Percentiles rank a stretch among this genome's conserved stretches.
These are phyloP conservation scores for Cotesia typhae DNA, from an alignment of 1,140 invertebrate species.

Conservation along the genomic window DNA sequence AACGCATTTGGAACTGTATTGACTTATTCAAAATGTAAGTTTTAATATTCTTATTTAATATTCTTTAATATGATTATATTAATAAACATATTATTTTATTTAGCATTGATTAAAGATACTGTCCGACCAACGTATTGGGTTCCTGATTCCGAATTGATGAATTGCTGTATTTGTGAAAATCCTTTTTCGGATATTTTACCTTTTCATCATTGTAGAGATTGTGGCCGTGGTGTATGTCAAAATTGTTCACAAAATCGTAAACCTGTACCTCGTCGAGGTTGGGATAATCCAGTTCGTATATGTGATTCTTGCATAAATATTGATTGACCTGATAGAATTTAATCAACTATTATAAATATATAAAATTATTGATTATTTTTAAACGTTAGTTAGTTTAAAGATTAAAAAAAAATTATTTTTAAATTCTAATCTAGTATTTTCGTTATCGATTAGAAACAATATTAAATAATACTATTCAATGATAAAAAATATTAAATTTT, in stretches of 20 bases:
- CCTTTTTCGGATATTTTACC: conserved; percentile 52
- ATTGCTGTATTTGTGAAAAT: conserved; percentile 74
- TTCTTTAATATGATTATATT: not conserved
- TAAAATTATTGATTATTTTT: too few relatives aligned
- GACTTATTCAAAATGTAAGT: conserved; percentile 68
- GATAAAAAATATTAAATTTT: not conserved
- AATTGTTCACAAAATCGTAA: conserved; percentile 71
- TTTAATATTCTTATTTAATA: not conserved
- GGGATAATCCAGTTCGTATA: conserved; percentile 75
- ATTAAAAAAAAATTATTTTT: too few relatives aligned
- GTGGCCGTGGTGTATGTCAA: conserved; percentile 76
- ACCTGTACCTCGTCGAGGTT: conserved; percentile 74
- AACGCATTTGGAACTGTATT: conserved; percentile 69
- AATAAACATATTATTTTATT: conserved; percentile 41
- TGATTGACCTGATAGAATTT: conserved; percentile 43
- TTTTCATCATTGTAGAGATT: conserved; percentile 82
- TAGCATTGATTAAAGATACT: conserved; percentile 79
- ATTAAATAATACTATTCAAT: not conserved
- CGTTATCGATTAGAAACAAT: too few relatives aligned
- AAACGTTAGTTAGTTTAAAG: too few relatives aligned
- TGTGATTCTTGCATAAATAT: conserved; percentile 71
- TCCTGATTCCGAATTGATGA: conserved; percentile 75
- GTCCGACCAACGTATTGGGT: conserved; percentile 85
- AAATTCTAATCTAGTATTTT: too few relatives aligned
- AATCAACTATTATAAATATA: too few relatives aligned